Conservation (phyloP, 1,140 invertebrate genomes). For the Brachionus manjavacas region DNA sequence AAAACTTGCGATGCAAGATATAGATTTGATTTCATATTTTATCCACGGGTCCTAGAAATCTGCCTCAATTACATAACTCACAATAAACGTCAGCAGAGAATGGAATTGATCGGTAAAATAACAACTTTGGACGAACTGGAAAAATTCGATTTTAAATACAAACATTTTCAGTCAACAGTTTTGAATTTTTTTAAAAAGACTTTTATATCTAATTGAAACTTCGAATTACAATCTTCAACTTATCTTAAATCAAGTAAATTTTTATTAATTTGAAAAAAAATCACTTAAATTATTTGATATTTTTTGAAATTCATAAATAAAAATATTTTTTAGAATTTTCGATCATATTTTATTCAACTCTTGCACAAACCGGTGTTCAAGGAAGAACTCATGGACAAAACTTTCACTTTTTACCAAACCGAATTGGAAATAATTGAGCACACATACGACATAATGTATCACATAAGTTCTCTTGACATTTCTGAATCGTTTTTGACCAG, state of each 20-base stretch:
- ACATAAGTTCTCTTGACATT: not conserved
- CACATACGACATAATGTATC: not conserved
- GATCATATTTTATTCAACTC: not conserved
- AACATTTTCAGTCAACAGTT: not conserved
- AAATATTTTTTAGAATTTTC: constrained; percentile 15
- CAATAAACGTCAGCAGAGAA: not conserved
- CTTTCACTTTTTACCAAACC: not conserved
- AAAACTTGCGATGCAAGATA: not conserved
- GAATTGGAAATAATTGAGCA: not conserved
- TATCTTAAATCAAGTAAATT: constrained; percentile 13
- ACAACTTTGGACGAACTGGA: not conserved
- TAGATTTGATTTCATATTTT: constrained; percentile 2
- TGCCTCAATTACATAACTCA: constrained; percentile 15
- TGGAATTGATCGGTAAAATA: not conserved
- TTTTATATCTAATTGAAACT: not conserved
- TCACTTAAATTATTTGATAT: not conserved
- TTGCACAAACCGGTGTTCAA: not conserved
- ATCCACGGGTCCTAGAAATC: not conserved
- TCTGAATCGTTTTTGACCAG: not conserved
- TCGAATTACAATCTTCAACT: constrained; percentile 3
- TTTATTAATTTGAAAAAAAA: not conserved
- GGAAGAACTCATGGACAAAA: not conserved
- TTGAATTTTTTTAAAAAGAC: not conserved
- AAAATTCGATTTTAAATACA: not conserved
- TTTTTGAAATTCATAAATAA: not conserved